Evolutionary conservation across 2,797 vertebrate species (phyloP), one percentile per base, ranked within the genome.

Genomic region (Sebastes goodei): DNA sequence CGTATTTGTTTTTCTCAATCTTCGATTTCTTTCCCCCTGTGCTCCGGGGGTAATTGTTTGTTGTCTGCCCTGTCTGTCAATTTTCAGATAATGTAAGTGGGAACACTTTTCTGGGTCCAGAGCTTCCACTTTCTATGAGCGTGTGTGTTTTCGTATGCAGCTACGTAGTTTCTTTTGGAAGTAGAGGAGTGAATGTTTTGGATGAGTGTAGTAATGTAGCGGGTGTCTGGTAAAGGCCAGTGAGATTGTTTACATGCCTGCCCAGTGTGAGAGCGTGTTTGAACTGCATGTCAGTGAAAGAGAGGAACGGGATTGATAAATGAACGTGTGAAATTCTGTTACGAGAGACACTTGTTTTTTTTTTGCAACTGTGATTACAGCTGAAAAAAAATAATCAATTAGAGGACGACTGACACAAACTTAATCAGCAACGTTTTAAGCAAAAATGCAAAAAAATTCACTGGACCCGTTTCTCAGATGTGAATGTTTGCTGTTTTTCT

Each of bases 41-140:
- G 72, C 90, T 83, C 63, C 25, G 46, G 79, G 91, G 87, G 91
- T 90, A 92, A 93, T 93, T 95, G 93, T 96, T 95, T 95, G 94
- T 95, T 93, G 94, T 95, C 94, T 93, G 93, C 77, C 72, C 78
- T 14, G 84, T 64, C 83, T 93, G 94, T 95, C 94, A 90, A 87
- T 95, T 94, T 92, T 84, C 89, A 93, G 89, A 95, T 95, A 88
- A 94, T 94, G 85, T 90, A 91, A 93, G 89, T 85, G 60, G 88
- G 89, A 81, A 82, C 63, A 71, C 81, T 75, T 84, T 82, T 74
- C 64, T 71, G 65, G 64, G 25, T 61, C 49, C 49, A 52, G 49
- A 52, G 49, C 20, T 52, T 49, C 42, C 29, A 12, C 70, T 76
- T 68, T 62, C 64, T 55, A 7, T 57, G 23, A 74, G 6, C 56